Base-by-base conservation (phyloP, 2,797 vertebrate species). In the Ctenopoma kingsleyae region DNA sequence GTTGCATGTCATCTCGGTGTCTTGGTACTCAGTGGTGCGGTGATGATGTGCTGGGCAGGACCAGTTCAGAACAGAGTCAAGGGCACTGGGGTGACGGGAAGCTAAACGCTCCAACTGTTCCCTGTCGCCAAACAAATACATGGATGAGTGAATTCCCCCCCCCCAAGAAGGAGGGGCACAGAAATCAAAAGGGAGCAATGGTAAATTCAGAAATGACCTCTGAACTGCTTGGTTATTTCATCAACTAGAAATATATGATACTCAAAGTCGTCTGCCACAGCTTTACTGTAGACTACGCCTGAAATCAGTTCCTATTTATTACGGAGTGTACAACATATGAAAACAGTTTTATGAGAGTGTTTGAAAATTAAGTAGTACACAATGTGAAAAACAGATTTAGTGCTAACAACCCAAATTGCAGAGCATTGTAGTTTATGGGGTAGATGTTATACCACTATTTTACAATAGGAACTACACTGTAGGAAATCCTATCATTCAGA, bases 101-200 rank as follows among this genome's bases (percentile, higher is more conserved):
- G 89, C 91, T 92, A 88, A 92, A 91, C 74, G 85, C 90, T 89
- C 88, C 87, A 88, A 91, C 90, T 90, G 89, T 90, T 93, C 81
- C 75, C 78, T 86, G 86, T 92, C 89, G 83, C 74, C 84, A 93
- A 91, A 93, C 89, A 91, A 91, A 90, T 71, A 76, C 63, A 91
- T 83, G 91, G 89, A 84, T 92, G 91, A 92, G 58, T 86, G 89
- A 84, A 60, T 72, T 30, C 43, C 16, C 57, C 23, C 44, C 47
- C 40, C 51, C 43, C 17, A 10, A 63, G 59, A 41, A 22, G 30
- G 23, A 54, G 59, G 58, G 62, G 59, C 44, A 19, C 43, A 64
- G 15, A 73, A 69, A 83, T 87, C 78, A 84, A 84, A 80, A 70
- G 76, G 76, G 73, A 61, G 46, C 80, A 70, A 58, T 76, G 76